Percentiles rank a stretch among this genome's conserved stretches.
phyloP scores from a whole-genome alignment of 2,888 invertebrate species.

The Macrophya alboannulata region DNA sequence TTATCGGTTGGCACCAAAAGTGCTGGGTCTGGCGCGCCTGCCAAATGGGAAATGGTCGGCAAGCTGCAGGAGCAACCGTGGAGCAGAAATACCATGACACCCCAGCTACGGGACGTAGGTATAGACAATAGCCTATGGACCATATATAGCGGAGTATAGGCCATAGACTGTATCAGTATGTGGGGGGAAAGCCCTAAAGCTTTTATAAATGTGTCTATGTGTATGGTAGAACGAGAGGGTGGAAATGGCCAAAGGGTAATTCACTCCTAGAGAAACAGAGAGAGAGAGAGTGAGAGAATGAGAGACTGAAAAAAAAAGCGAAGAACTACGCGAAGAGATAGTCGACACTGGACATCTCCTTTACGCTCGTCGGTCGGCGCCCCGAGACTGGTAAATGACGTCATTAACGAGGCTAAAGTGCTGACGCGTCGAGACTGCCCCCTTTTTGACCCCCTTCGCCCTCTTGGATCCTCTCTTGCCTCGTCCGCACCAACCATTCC shows the following conservation, averaged over 20 bases:
- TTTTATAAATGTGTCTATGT: constrained; percentile 30
- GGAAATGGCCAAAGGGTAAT: constrained; percentile 49
- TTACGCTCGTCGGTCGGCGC: constrained; percentile 62
- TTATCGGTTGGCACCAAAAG: constrained; percentile 78
- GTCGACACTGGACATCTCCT: constrained; percentile 53
- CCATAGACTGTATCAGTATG: constrained; percentile 27
- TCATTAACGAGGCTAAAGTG: constrained; percentile 75
- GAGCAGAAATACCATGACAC: constrained; percentile 47
- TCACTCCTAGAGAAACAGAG: constrained; percentile 18
- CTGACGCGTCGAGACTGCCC: constrained; percentile 74
- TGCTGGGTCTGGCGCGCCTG: constrained; percentile 77
- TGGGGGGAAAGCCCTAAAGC: not conserved
- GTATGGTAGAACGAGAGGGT: constrained; percentile 23
- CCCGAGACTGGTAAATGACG: constrained; percentile 73
- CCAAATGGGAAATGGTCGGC: constrained; percentile 77
- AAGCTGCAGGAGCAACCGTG: constrained; percentile 61
- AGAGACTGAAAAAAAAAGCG: constrained; percentile 18
- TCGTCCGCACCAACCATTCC: constrained; percentile 57
- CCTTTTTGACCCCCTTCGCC: constrained; percentile 60
- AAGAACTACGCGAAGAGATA: constrained; percentile 45
- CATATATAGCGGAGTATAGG: constrained; percentile 12
- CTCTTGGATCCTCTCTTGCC: constrained; percentile 67
- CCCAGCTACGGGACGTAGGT: constrained; percentile 13
- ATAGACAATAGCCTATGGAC: constrained; percentile 32
- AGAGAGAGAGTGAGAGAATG: not conserved